Percentiles rank a stretch among this genome's conserved stretches.
Conservation (phyloP, 2,888 invertebrate genomes). For the Phania funesta region DNA sequence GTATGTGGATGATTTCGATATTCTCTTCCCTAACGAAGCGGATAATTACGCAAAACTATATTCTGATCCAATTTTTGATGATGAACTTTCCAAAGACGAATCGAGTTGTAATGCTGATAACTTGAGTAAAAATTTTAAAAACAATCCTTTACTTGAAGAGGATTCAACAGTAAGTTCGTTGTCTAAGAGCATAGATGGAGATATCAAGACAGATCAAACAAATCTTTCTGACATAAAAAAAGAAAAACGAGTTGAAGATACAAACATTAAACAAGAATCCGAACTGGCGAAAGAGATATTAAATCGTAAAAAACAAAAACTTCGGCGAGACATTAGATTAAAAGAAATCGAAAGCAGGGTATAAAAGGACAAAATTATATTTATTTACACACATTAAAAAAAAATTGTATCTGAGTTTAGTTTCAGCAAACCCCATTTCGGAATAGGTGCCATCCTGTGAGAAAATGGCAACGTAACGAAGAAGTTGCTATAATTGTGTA, state of each 20-base stretch:
- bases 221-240: constrained; percentile 12
- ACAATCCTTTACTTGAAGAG: background rate
- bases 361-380: background rate
- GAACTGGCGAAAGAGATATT: background rate
- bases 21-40: constrained; percentile 21
- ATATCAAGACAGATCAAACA: background rate
- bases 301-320: background rate
- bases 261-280: background rate
- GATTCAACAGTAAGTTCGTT: constrained; percentile 7
- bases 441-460: constrained; percentile 4
- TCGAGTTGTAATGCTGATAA: constrained; percentile 1
- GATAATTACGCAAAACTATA: background rate
- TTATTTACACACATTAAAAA: background rate
- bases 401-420: background rate
- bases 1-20: constrained; percentile 38
- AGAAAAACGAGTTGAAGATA: background rate
- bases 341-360: constrained; percentile 1
- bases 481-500: constrained; percentile 15
- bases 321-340: background rate
- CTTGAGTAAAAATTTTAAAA: background rate
- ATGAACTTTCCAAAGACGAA: constrained; percentile 34
- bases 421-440: constrained; percentile 15
- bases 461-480: constrained; percentile 32
- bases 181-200: background rate
- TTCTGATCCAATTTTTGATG: background rate